Percentiles rank a stretch among this genome's conserved stretches.
Conservation (phyloP, 2,113 vertebrate species). For the Heterotilapia buettikoferi region DNA sequence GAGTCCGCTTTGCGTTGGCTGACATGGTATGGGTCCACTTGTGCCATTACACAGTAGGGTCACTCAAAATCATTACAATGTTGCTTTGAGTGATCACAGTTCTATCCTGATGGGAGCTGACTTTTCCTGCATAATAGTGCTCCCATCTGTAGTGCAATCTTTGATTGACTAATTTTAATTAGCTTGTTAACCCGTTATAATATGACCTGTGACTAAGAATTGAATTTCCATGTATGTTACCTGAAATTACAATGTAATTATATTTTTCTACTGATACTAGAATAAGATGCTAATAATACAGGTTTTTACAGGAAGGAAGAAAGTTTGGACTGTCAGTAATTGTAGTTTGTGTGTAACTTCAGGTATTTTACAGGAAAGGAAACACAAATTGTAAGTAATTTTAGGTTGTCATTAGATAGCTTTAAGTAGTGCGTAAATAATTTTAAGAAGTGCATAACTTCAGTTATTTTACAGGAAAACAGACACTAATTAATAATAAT, state of each 20-base stretch:
- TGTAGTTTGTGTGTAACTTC: background rate
- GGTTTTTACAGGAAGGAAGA: background rate
- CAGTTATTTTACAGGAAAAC: background rate
- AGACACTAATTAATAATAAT: background rate
- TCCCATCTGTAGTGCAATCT: background rate
- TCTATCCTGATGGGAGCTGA: rapidly evolving
- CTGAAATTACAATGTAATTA: background rate
- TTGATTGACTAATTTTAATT: background rate
- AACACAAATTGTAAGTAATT: background rate
- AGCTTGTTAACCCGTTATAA: background rate
- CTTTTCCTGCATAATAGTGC: background rate
- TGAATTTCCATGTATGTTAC: background rate
- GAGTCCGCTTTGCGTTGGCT: background rate
- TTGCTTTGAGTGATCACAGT: background rate
- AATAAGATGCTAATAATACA: background rate
- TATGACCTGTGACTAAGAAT: background rate
- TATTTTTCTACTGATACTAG: background rate
- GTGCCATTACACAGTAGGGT: background rate
- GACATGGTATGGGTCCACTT: background rate
- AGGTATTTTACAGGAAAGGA: background rate
- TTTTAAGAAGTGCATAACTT: background rate
- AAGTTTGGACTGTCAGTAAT: rapidly evolving
- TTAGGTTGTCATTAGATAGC: background rate
- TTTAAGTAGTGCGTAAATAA: background rate
- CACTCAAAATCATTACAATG: background rate